These are phyloP conservation scores for Opisthograptis luteolata DNA, from an alignment of 2,888 invertebrate genomes.

Conservation along the genomic window DNA sequence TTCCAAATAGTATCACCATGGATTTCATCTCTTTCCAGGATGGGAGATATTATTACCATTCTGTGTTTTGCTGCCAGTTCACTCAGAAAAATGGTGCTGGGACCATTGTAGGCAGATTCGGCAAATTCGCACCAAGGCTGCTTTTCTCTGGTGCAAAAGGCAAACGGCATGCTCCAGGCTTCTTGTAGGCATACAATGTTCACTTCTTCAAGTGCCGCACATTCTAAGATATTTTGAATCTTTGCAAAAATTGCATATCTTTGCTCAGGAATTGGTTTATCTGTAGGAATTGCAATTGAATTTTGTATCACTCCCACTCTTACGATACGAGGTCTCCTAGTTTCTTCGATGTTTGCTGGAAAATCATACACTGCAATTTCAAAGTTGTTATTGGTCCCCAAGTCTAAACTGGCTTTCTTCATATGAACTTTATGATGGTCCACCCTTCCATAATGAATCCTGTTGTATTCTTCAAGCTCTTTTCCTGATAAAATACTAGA, in stretches of 20 bases:
- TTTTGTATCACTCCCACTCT: constrained; percentile 95
- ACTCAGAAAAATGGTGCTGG: constrained; percentile 91
- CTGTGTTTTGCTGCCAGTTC: constrained; percentile 91
- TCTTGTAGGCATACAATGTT: constrained; percentile 98
- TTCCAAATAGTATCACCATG: constrained; percentile 98
- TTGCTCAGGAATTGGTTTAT: constrained; percentile 89
- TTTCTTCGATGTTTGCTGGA: constrained; percentile 87
- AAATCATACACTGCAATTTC: constrained; percentile 92
- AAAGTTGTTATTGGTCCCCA: constrained; percentile 84
- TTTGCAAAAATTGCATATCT: constrained; percentile 91
- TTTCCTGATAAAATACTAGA: constrained; percentile 53
- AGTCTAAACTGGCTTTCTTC: constrained; percentile 67
- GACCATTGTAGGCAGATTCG: constrained; percentile 93
- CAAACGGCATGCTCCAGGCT: constrained; percentile 99
- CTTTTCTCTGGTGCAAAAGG: constrained; percentile 98
- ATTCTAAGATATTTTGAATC: constrained; percentile 88
- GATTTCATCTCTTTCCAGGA: constrained; percentile 94
- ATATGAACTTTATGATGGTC: constrained; percentile 82
- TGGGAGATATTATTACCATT: constrained; percentile 98
- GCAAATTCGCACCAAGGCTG: constrained; percentile 99
- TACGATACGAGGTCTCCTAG: constrained; percentile 88
- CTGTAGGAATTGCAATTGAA: constrained; percentile 90
- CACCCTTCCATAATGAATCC: constrained; percentile 91
- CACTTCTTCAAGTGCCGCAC: constrained; percentile 91
- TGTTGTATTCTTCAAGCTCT: constrained; percentile 87